Base-by-base conservation (phyloP, 1,140 invertebrate species). In the Nautilus pompilius region DNA sequence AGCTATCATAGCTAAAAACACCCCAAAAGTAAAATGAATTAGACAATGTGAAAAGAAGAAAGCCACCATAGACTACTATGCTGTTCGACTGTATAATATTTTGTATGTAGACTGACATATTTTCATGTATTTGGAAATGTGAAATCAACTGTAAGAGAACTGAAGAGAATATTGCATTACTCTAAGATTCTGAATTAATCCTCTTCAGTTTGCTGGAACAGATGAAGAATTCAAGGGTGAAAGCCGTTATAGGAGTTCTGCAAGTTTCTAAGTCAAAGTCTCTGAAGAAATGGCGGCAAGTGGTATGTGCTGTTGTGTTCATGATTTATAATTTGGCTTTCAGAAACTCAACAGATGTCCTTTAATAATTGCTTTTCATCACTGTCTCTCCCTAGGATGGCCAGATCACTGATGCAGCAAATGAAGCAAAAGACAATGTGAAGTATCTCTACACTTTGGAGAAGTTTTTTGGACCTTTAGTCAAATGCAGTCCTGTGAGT, bases 401-500 rank as follows among this genome's bases (percentile, higher is more conserved):
- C 2, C 74, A 76, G n/a, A 83, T 84, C 34, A 84, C 82, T 49
- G 82, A 84, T 68, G 79, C 80, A 63, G 80, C 82, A 10, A 96
- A 95, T 74, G 95, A 98, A 83, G 93, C 95, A 0, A 91, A 93
- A 69, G 94, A 97, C 80, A 98, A 96, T 76, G 92, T 95, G 0
- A 96, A 96, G 75, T 98, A 94, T 68, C 92, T 98, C 58, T 93
- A 96, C 80, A 90, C 93, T 0, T 88, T 98, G 83, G 95, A 97
- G 77, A 93, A 94, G 70, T 95, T 93, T 76, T 96, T 95, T 73
- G 93, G 96, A 76, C 93, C 93, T 13, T 83, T 98, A 6, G 95
- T 96, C 76, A 84, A 96, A 22, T 92, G 95, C 73, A 91, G 95
- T 84, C 94, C 95, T 4, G 93, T 93, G 78, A 88, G 87, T 74